Conservation (phyloP, 2,113 vertebrate species). For the Stictonetta naevosa region DNA sequence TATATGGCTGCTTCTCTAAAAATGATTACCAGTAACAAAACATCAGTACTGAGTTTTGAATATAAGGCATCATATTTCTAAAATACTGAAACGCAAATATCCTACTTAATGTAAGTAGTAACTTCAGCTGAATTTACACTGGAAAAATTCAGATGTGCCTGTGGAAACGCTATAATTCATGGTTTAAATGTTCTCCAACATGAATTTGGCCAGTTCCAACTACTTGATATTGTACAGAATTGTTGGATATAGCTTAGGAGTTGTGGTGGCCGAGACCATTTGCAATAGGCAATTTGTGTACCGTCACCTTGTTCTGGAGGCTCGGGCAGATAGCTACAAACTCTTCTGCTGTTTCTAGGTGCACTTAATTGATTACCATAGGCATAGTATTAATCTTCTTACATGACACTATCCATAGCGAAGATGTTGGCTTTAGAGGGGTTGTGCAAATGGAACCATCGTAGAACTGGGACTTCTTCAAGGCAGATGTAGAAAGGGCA, state of each 20-base stretch:
- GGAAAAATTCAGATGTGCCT: background rate
- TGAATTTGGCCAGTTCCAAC: background rate
- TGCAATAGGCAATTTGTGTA: background rate
- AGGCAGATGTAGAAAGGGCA: background rate
- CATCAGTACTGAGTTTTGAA: background rate
- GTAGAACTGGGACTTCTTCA: background rate
- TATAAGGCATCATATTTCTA: background rate
- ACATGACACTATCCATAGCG: background rate
- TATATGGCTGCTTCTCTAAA: background rate
- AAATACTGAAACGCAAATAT: background rate
- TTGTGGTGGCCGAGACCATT: background rate
- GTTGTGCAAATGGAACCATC: background rate
- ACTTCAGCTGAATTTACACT: background rate
- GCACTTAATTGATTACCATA: background rate
- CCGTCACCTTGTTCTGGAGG: background rate
- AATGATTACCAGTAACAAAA: background rate
- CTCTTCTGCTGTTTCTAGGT: background rate
- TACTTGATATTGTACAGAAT: background rate
- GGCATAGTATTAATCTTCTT: background rate
- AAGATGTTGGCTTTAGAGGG: background rate
- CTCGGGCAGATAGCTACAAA: fast-evolving
- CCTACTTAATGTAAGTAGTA: background rate
- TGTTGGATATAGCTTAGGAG: background rate
- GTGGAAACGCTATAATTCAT: background rate
- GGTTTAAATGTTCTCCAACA: background rate